Base-by-base conservation (phyloP, 2,888 invertebrate species). In the Yponomeuta cagnagella region DNA sequence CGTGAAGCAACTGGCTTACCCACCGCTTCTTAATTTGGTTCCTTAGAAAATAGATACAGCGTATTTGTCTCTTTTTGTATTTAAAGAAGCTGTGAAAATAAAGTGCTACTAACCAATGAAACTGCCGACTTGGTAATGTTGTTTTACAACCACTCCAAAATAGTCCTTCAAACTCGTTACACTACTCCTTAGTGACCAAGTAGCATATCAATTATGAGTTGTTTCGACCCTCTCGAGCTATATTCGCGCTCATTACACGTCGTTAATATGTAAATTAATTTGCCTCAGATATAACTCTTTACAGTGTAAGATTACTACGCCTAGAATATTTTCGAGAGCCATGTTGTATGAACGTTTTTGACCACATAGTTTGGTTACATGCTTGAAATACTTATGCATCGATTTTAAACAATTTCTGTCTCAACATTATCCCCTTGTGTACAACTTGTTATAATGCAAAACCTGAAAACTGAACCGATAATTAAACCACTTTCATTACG, bases 261-360 rank as follows among this genome's bases (percentile, higher is more conserved):
- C 52, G 52, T 58, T 58, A 58, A 58, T 58, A 58, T 58, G 52
- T 58, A 58, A 58, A 58, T 58, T 58, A 58, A 58, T 58, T 58
- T 58, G 52, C 52, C 15, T 58, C 52, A 12, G 52, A 58, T 58
- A 58, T 58, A 58, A 58, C 15, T 58, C 52, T 58, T 58, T 58
- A 58, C 52, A 58, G 12, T 58, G 12, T 58, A 58, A 58, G 52
- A 58, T 58, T 58, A 15, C 52, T 15, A 15, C 15, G 52, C 15
- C 12, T 58, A 58, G 52, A 58, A 12, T 52, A 12, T 58, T 12
- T 15, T 1, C 5, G 15, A 15, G 52, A 58, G 15, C 52, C 12
- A 43, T 43, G 43, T 8, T 8, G 43, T 43, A 43, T 43, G 43
- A 8, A 43, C 43, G 43, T 43, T 43, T 43, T 8, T 43, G 43